A percentile compares a stretch with the other conserved stretches of the same genome.
phyloP scores from a whole-genome alignment of 1,140 invertebrate species.

The Prorops nasuta region DNA sequence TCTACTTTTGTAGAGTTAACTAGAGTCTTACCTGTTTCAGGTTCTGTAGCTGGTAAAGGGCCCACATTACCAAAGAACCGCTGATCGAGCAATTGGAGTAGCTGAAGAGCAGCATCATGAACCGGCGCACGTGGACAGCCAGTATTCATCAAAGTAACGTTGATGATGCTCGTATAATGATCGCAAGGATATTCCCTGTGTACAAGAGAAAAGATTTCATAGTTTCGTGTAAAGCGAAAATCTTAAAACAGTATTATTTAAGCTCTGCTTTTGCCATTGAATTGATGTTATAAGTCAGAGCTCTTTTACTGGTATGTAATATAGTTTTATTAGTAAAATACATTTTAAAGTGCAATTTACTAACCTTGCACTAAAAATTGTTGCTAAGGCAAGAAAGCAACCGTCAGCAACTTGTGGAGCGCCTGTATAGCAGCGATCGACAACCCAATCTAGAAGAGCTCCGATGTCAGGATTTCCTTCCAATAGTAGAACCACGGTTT shows the following conservation, averaged over 20 bases:
- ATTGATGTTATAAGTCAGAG: too few species aligned
- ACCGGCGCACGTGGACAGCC: constrained; percentile 89
- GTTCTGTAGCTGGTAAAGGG: constrained; percentile 66
- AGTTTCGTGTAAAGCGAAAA: too few species aligned
- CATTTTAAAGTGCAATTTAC: too few species aligned
- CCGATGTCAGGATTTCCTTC: constrained; percentile 96
- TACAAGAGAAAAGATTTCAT: constrained; percentile 29
- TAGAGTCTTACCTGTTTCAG: constrained; percentile 62
- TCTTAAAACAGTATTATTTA: too few species aligned
- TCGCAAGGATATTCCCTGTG: constrained; percentile 97
- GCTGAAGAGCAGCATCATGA: constrained; percentile 88
- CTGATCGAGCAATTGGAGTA: constrained; percentile 91
- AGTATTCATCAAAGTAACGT: constrained; percentile 93
- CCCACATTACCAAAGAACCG: constrained; percentile 88
- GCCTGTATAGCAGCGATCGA: constrained; percentile 95
- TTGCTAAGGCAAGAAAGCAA: constrained; percentile 92
- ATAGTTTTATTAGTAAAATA: too few species aligned
- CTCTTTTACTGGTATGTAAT: too few species aligned
- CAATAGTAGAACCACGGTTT: constrained; percentile 89
- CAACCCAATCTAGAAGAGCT: constrained; percentile 92
- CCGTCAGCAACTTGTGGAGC: constrained; percentile 86
- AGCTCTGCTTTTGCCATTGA: too few species aligned
- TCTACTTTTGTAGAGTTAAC: too few species aligned
- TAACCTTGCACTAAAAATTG: constrained; percentile 93
- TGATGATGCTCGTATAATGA: constrained; percentile 96